These are phyloP conservation scores for Caenorhabditis virilis DNA, from an alignment of 2,888 invertebrate species.

Conservation along the genomic window DNA sequence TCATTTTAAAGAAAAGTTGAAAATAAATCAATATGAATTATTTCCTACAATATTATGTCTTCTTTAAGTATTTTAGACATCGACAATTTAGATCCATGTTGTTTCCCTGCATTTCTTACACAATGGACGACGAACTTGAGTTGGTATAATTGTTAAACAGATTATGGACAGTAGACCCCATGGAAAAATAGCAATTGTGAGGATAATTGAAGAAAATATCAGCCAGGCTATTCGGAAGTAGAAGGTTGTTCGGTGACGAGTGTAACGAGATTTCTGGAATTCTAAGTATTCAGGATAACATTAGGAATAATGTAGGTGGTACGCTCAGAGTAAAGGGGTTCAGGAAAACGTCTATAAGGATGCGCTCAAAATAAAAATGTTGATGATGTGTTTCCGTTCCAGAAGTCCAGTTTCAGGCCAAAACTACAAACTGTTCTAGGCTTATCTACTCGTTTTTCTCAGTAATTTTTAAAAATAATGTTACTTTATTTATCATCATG, in stretches of 20 bases:
- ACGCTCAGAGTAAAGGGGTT: too few relatives aligned
- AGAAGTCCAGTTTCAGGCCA: too few relatives aligned
- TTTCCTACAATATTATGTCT: not conserved
- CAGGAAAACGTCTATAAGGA: too few relatives aligned
- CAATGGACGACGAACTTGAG: slow-evolving; percentile 21
- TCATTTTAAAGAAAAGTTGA: too few relatives aligned
- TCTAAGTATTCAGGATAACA: too few relatives aligned
- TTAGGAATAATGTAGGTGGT: too few relatives aligned
- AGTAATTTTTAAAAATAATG: too few relatives aligned
- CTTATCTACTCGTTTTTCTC: too few relatives aligned
- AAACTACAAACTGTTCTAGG: too few relatives aligned
- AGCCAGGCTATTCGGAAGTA: slow-evolving; percentile 28
- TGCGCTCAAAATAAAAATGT: too few relatives aligned
- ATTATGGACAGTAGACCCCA: slow-evolving; percentile 25
- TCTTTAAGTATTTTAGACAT: not conserved
- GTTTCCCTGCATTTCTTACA: slow-evolving; percentile 25
- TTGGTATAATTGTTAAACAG: slow-evolving; percentile 18
- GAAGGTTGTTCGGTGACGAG: slow-evolving; percentile 27
- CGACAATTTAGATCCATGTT: slow-evolving; percentile 12
- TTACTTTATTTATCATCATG: too few relatives aligned
- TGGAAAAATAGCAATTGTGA: slow-evolving; percentile 24
- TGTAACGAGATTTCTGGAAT: slow-evolving; percentile 29
- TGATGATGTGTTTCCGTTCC: too few relatives aligned
- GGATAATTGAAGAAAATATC: slow-evolving; percentile 10
- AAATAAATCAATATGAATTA: not conserved